Evolutionary conservation across 2,888 invertebrate species (phyloP).

Genomic region (Cheiracanthium punctorium): DNA sequence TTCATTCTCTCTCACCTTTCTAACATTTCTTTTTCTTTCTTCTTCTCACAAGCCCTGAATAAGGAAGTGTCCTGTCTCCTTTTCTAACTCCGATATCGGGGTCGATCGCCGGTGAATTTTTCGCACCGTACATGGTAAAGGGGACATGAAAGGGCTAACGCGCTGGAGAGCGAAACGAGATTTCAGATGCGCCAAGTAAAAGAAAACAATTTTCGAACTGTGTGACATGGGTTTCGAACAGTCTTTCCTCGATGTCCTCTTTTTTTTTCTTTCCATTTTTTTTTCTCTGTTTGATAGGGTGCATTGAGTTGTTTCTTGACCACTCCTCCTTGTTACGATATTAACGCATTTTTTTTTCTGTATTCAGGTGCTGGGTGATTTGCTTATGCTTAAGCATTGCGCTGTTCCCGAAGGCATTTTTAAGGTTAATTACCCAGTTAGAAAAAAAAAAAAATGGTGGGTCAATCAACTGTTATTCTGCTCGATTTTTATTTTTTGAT

Average conservation of each 20-base stretch:
- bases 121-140: conserved; percentile 61
- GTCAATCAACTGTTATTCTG: not conserved
- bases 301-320: conserved; percentile 6
- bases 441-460: not conserved
- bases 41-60: not conserved
- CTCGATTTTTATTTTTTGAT: not conserved
- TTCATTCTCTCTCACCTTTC: not conserved
- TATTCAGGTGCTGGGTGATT: too few species aligned
- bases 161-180: conserved; percentile 8
- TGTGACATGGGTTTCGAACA: conserved; percentile 1
- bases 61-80: not conserved
- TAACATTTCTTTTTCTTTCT: not conserved
- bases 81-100: conserved; percentile 21
- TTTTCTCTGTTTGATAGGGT: not conserved
- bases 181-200: not conserved
- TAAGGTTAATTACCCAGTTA: not conserved
- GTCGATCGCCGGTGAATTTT: conserved; percentile 29
- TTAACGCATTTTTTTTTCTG: too few species aligned
- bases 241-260: not conserved
- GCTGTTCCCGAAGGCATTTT: not conserved
- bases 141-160: conserved; percentile 32
- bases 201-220: not conserved
- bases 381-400: not conserved
- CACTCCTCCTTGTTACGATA: conserved; percentile 32
- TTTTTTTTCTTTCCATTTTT: conserved; percentile 12